Conservation (phyloP, 1,140 invertebrate species). For the Sitophilus oryzae region DNA sequence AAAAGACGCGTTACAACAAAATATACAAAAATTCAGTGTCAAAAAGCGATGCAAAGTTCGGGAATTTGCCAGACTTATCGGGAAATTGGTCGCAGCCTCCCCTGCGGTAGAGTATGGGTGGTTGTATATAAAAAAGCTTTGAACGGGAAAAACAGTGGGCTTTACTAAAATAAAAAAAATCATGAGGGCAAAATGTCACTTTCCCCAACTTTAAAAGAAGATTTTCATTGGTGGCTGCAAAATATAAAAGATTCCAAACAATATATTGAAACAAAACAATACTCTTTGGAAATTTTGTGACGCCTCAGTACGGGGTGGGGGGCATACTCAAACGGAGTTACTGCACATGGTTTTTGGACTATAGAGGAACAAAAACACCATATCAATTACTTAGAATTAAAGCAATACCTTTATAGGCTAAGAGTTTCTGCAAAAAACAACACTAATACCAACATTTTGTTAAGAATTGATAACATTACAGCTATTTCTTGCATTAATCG, state of each 20-base stretch:
- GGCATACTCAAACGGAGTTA: conserved; percentile 26
- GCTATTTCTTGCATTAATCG: background rate
- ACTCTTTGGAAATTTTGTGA: conserved; percentile 40
- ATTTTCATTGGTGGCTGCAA: conserved; percentile 36
- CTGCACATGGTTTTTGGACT: conserved; percentile 34
- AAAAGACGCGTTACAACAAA: background rate
- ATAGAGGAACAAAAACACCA: conserved; percentile 13
- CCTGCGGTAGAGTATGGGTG: conserved; percentile 8
- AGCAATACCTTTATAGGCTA: no score
- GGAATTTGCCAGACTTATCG: conserved; percentile 8
- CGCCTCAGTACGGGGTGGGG: conserved; percentile 40
- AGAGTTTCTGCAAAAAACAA: background rate
- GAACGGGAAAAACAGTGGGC: conserved; percentile 11
- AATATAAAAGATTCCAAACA: conserved; percentile 26
- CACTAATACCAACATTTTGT: background rate
- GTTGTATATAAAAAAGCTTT: conserved; percentile 12
- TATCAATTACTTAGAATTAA: no score
- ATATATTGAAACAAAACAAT: conserved; percentile 14
- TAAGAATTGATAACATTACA: background rate
- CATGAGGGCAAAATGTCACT: conserved; percentile 13
- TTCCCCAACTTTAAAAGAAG: conserved; percentile 12
- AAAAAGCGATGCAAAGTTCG: conserved; percentile 28
- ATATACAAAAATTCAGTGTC: background rate
- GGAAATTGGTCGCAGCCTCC: conserved; percentile 1
- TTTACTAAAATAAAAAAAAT: conserved; percentile 6